Base-by-base conservation (phyloP, 2,113 vertebrate species). In the Sphaerodactylus townsendi region DNA sequence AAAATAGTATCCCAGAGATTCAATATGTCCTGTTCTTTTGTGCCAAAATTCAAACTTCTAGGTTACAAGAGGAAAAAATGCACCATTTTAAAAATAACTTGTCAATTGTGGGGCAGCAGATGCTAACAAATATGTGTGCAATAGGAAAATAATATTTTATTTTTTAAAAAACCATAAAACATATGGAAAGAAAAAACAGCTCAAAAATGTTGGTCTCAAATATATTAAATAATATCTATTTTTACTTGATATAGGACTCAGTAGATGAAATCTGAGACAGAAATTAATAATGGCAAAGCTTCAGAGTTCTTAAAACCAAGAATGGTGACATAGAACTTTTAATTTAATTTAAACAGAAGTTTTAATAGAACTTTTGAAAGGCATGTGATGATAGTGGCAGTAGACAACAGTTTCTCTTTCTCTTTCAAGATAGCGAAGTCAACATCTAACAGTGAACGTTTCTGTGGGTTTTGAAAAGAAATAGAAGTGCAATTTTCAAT, bases 381-480 rank as follows among this genome's bases (percentile, higher is more conserved):
- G 87, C 85, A 83, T 82, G 89, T 84, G 91, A 93, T 90, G 93
- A 92, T 86, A 91, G 92, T 94, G 93, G 33, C 33, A 91, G 89
- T 81, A 91, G 93, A 91, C 93, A 95, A 94, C 92, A 89, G 91
- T 94, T 96, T 96, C 95, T 94, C 96, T 96, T 96, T 96, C 93
- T 93, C 90, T 95, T 95, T 93, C 92, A 94, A 94, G 94, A 95
- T 92, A 89, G 94, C 93, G 96, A 95, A 94, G 91, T 92, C 93
- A 95, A 94, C 95, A 94, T 92, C 90, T 93, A 94, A 94, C 91
- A 93, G 93, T 91, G 91, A 94, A 95, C 91, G 93, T 91, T 93
- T 93, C 94, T 94, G 92, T 93, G 95, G 94, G 94, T 95, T 96
- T 96, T 93, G 94, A 95, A 96, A 96, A 94, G 93, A 94, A 92